Percentiles rank a stretch among this genome's conserved stretches.
These are phyloP conservation scores for Drosophila lini DNA, from an alignment of 1,140 invertebrate species.

Conservation along the genomic window DNA sequence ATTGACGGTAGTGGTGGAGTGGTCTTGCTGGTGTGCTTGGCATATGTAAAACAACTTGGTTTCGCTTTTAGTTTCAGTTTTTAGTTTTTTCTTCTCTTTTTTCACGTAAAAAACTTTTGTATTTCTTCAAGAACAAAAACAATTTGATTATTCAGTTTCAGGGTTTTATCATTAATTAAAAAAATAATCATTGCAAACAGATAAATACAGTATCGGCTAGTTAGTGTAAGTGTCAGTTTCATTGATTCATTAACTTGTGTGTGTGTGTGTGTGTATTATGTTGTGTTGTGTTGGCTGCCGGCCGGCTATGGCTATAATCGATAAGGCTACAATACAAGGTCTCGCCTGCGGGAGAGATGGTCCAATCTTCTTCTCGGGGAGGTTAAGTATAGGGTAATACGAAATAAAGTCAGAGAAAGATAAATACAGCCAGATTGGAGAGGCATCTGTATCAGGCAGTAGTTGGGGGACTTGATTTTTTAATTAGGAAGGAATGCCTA, in stretches of 20 bases:
- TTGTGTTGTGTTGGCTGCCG: slow-evolving; percentile 19
- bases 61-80: slow-evolving; percentile 66
- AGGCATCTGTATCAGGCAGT: slow-evolving; percentile 22
- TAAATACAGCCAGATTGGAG: slow-evolving; percentile 13
- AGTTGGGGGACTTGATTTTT: slow-evolving; percentile 21
- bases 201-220: slow-evolving; percentile 69
- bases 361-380: slow-evolving; percentile 8
- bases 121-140: slow-evolving; percentile 80
- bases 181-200: slow-evolving; percentile 82
- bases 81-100: slow-evolving; percentile 55
- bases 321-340: slow-evolving; percentile 37
- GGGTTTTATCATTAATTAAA: slow-evolving; percentile 67
- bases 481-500: slow-evolving; percentile 69
- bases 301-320: slow-evolving; percentile 27
- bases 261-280: neutral
- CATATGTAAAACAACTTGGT: slow-evolving; percentile 72
- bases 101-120: slow-evolving; percentile 81
- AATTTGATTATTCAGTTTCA: slow-evolving; percentile 77
- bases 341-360: slow-evolving; percentile 19
- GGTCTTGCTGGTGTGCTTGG: slow-evolving; percentile 4
- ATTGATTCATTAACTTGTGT: slow-evolving; percentile 34
- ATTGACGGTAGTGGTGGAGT: slow-evolving; percentile 3
- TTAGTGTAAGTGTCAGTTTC: slow-evolving; percentile 42
- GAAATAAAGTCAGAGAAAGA: slow-evolving; percentile 10
- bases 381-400: slow-evolving; percentile 16